phyloP scores from a whole-genome alignment of 2,797 vertebrate genomes.

The Capromys pilorides region DNA sequence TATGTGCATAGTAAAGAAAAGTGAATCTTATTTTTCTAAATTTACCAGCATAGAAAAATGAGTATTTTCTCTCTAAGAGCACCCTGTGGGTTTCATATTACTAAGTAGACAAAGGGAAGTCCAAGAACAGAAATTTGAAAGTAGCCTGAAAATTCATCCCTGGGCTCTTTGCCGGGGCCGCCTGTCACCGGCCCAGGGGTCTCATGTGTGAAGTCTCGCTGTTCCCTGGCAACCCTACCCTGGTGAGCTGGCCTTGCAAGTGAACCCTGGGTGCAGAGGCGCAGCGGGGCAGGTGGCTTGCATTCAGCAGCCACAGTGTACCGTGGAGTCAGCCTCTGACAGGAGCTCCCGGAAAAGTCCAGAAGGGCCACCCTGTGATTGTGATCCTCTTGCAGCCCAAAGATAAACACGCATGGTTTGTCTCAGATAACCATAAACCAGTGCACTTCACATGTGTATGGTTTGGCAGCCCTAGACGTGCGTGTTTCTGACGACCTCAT shows the following conservation, averaged over 20 bases:
- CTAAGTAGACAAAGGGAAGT: constrained; percentile 33
- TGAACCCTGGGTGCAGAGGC: accelerated
- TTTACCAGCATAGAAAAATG: constrained; percentile 31
- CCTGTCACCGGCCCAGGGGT: too few species aligned
- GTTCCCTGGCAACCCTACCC: not conserved
- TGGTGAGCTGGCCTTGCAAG: not conserved
- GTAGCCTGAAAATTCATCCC: not conserved
- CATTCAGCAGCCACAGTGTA: not conserved
- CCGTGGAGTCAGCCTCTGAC: not conserved
- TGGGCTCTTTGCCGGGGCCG: not conserved
- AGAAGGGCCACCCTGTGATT: not conserved
- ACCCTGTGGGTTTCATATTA: not conserved
- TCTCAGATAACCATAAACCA: not conserved
- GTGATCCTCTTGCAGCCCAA: not conserved
- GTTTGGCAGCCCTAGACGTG: not conserved
- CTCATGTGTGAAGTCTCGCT: not conserved
- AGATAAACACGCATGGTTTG: not conserved
- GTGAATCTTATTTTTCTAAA: not conserved
- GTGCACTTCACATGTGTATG: not conserved
- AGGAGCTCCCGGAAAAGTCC: not conserved
- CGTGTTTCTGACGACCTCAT: not conserved
- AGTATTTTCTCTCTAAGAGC: not conserved
- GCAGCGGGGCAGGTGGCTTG: not conserved
- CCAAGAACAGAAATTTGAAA: constrained; percentile 50
- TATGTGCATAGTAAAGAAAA: constrained; percentile 68